Evolutionary conservation across 2,113 vertebrate species (phyloP), one percentile per base, ranked within the genome.

Genomic region (rat (Rattus norvegicus)): DNA sequence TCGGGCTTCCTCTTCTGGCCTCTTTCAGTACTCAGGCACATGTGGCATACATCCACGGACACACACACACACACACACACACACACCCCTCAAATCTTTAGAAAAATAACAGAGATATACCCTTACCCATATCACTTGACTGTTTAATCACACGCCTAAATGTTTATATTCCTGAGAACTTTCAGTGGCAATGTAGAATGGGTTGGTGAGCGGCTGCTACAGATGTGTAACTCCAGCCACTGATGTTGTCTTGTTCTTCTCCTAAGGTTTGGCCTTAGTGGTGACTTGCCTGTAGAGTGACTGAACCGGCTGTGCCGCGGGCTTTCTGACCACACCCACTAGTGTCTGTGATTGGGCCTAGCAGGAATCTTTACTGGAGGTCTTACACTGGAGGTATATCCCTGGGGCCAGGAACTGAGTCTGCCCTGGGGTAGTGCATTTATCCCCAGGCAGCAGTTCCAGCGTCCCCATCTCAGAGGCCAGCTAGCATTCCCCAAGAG

Each of bases 391-490:
- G 36, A 20, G 36, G 7, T 36, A 6, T 20, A 75, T 39, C 33
- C 79, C 13, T 69, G 49, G n/a, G 3, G 59, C 49, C 1, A 1
- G 39, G 56, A 20, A 16, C 13, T 49, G n/a, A 24, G 16, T 63
- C 70, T 90, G 77, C 52, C 9, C 10, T 2, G 28, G 17, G 28
- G 19, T 0, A 2, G 7, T 26, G 13, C 20, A 30, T 14, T 84
- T 10, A 2, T 28, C 33, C 33, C 30, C 39, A n/a, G 11, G 22
- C 20, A 33, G 8, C 0, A 26, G 12, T 17, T 83, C 52, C 43
- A 5, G 39, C 4, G 22, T 0, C 67, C 49, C 2, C 2, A 2
- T 9, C 1, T 0, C 7, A 2, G 14, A 43, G n/a, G n/a, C 80
- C 56, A 59, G 20, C 47, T 52, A 61, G 28, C 11, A 22, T 87